Percentiles rank a stretch among this genome's conserved stretches.
phyloP scores from a whole-genome alignment of 2,797 vertebrate species.

The Bradypodion ventrale region DNA sequence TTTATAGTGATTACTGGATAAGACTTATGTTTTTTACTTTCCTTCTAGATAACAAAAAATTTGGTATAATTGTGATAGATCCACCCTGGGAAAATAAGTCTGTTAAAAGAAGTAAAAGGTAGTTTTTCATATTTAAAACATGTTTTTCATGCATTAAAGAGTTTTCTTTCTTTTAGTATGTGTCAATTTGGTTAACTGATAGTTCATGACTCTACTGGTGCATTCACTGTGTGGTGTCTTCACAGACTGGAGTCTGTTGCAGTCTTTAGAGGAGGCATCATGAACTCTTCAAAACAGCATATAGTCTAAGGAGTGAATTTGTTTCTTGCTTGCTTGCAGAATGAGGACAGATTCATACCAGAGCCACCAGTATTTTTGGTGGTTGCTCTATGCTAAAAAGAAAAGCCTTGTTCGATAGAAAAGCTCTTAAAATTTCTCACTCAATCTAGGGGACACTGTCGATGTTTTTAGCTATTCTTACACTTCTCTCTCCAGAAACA shows the following conservation, averaged over 20 bases:
- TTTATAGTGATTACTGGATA: background rate
- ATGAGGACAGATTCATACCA: background rate
- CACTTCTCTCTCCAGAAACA: no score
- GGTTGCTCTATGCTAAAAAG: background rate
- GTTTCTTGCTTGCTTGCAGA: background rate
- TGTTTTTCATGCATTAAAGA: background rate
- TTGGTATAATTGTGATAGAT: constrained; percentile 89
- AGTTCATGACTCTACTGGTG: background rate
- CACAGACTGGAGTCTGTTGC: background rate
- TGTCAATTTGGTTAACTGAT: background rate
- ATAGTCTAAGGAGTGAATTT: no score
- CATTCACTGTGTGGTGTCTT: background rate
- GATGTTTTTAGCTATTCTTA: no score
- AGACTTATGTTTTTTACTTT: constrained; percentile 26
- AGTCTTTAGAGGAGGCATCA: background rate
- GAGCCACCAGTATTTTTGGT: background rate
- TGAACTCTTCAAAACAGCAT: no score
- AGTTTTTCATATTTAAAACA: constrained; percentile 35
- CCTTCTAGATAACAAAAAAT: constrained; percentile 82
- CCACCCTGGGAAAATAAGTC: constrained; percentile 98
- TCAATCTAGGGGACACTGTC: no score
- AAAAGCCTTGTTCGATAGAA: background rate
- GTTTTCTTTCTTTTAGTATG: background rate
- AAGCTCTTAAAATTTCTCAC: no score
- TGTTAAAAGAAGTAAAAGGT: constrained; percentile 94